Evolutionary conservation across 2,888 invertebrate species (phyloP).

Genomic region (Pachymerium ferrugineum): DNA sequence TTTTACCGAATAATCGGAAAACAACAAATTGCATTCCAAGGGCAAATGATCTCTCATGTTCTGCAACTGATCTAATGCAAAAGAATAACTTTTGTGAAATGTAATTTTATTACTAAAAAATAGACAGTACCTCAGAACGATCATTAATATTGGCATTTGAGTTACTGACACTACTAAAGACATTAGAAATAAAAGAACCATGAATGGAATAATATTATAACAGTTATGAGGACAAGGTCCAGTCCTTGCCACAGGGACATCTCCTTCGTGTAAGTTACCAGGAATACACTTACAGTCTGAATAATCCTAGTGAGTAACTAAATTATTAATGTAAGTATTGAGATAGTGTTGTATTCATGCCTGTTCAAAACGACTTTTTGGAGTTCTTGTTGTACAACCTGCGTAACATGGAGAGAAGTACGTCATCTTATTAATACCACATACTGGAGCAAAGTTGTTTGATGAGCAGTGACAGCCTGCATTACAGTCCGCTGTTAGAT

Average conservation of each 20-base stretch:
- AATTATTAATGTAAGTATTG: too few relatives aligned
- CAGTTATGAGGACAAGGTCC: conserved; percentile 87
- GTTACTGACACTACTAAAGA: conserved; percentile 91
- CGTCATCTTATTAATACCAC: conserved; percentile 50
- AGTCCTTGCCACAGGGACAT: conserved; percentile 82
- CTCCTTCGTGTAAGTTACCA: conserved; percentile 66
- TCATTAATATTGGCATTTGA: conserved; percentile 94
- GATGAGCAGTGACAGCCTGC: conserved; percentile 76
- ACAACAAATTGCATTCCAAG: conserved; percentile 53
- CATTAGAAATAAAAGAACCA: conserved; percentile 89
- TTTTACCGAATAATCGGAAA: conserved; percentile 50
- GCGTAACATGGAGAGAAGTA: conserved; percentile 54
- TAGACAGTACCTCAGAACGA: conserved; percentile 84
- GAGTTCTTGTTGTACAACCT: conserved; percentile 46
- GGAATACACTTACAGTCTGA: conserved; percentile 79
- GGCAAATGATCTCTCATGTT: conserved; percentile 52
- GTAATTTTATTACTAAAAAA: too few relatives aligned
- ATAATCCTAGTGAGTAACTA: conserved; percentile 76
- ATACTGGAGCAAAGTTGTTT: conserved; percentile 50
- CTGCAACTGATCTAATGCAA: conserved; percentile 48
- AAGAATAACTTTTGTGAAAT: neutral
- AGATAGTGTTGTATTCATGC: too few relatives aligned
- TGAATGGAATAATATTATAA: conserved; percentile 85
- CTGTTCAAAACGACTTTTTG: too few relatives aligned
- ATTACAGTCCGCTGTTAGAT: conserved; percentile 87